Base-by-base conservation (phyloP, 2,888 invertebrate species). In the Synanthedon tipuliformis region DNA sequence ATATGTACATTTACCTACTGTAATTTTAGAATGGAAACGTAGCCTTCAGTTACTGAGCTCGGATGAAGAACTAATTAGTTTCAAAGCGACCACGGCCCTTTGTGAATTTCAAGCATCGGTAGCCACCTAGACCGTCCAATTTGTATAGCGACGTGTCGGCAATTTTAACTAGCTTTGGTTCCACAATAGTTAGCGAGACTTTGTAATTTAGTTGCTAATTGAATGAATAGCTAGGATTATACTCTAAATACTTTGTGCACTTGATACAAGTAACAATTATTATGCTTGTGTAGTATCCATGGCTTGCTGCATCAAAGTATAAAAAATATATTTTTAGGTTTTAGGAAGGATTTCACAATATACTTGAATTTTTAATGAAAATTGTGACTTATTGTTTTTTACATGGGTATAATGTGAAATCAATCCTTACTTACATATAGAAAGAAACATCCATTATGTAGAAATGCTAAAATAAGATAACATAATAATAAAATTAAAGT, bases 251-350 rank as follows among this genome's bases (percentile, higher is more conserved):
- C 67, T 63, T 55, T 60, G 50, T 75, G 80, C 81, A 81, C 81
- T 69, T 64, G 69, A 67, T 69, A 63, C 64, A 50, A 55, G 34
- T 34, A 34, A 49, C 16, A 60, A 68, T 65, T 68, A 69, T 66
- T 71, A 73, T 73, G 80, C 77, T 81, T 83, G 79, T 75, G 77
- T 84, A 83, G 83, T 76, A 77, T 84, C 87, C 79, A 75, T 75
- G 79, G 86, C 85, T 86, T 87, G 87, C 87, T 87, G 87, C 87
- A 87, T 86, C 87, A 85, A 84, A 78, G 68, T 79, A 73, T 75
- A 60, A 63, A 50, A 60, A 62, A 63, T 66, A 48, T 66, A 66
- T 60, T 51, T 55, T 40, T 63, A 59, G 65, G 54, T 61, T 59
- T 27, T 58, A 59, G 68, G 62, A 68, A 63, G 69, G 66, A 69